A percentile compares a stretch with the other conserved stretches of the same genome.
Evolutionary conservation across 2,888 invertebrate species (phyloP).

Genomic region (Escarpia spicata): DNA sequence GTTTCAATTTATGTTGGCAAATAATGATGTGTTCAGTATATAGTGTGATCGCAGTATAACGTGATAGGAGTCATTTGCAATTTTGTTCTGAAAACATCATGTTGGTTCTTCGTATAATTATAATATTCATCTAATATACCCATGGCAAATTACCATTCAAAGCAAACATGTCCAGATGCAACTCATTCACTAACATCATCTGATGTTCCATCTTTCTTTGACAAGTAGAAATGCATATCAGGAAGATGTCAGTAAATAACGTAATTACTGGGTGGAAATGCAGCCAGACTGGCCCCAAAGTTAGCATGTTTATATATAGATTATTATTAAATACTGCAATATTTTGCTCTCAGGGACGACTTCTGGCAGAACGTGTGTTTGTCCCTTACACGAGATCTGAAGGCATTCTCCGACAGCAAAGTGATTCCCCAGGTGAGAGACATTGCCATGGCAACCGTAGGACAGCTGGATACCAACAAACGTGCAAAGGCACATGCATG

Average conservation of each 20-base stretch:
- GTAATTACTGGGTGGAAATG: too few relatives aligned
- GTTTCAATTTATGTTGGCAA: background rate
- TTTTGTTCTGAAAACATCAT: background rate
- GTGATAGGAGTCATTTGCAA: background rate
- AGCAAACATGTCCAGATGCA: background rate
- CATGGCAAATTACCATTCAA: background rate
- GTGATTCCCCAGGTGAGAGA: constrained; percentile 28
- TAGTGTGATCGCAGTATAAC: too few relatives aligned
- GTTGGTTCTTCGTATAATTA: background rate
- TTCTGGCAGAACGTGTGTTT: constrained; percentile 60
- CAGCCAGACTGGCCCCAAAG: too few relatives aligned
- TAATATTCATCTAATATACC: background rate
- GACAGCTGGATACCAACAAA: background rate
- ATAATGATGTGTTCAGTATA: too few relatives aligned
- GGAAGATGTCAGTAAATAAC: too few relatives aligned
- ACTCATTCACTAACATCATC: background rate
- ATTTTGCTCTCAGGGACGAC: constrained; percentile 43
- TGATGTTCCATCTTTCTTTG: background rate
- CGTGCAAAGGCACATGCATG: background rate
- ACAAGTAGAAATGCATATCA: too few relatives aligned
- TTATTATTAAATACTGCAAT: background rate
- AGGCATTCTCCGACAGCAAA: constrained; percentile 31
- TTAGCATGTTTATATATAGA: too few relatives aligned
- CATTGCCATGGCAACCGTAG: background rate
- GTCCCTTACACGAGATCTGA: constrained; percentile 51